Evolutionary conservation across 2,888 invertebrate species (phyloP), one percentile per base, ranked within the genome.

Genomic region (Pandemis corylana): DNA sequence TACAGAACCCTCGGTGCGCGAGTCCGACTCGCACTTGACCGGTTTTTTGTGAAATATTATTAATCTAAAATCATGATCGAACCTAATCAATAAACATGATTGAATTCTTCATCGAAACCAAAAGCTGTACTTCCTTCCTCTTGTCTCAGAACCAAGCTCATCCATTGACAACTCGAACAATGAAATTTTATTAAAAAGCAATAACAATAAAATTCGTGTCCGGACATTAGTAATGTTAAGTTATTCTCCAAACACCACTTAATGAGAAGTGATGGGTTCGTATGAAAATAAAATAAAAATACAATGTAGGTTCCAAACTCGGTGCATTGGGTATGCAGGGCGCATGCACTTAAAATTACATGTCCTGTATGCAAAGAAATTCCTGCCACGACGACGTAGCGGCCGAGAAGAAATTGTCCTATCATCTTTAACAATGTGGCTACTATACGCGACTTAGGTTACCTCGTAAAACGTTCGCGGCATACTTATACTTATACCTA

Each of bases 221-320:
- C 93, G 92, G 92, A 93, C 93, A 93, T 94, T 94, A 93, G 86
- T 78, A 85, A 94, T 93, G 93, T 87, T 91, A 94, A 94, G 85
- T 92, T 94, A 94, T 94, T 94, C 94, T 93, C 87, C 89, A 91
- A 93, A 93, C 94, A 93, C 90, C 90, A 91, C 88, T 94, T 94
- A 94, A 94, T 94, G 94, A 94, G 94, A 94, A 94, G 89, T 94
- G 94, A 94, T 94, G 94, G 91, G 93, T 94, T 94, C 92, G 85
- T 92, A 91, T 91, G 94, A 94, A 94, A 93, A 92, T 92, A 90
- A 90, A 89, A 84, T 84, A 87, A 88, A 91, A 92, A 92, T 86
- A 91, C 90, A 90, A 90, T 91, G 89, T 85, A 87, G 85, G 85
- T 88, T 88, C 85, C 85, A 84, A 85, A 85, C 83, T 81, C 80